Base-by-base conservation (phyloP, 2,797 vertebrate genomes). In the Diceros bicornis region DNA sequence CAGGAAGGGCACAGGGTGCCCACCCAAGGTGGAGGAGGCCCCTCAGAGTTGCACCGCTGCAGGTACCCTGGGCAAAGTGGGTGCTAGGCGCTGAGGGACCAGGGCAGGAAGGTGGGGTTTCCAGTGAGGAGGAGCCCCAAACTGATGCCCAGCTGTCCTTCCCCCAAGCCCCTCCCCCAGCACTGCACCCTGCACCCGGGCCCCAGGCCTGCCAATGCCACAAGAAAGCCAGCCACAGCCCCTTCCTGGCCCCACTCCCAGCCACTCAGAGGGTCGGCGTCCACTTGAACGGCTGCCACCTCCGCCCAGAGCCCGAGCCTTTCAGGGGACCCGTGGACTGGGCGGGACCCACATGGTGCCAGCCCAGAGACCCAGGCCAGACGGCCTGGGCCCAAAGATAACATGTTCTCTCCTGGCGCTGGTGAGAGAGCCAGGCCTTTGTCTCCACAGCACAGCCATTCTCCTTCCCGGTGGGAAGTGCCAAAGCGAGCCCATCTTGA, bases 181-280 rank as follows among this genome's bases (percentile, higher is more conserved):
- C 37, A 94, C 71, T 84, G 23, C 61, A 34, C 50, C 64, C 66
- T 3, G 29, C 1, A 12, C 14, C 4, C n/a, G 27, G 50, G n/a
- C 62, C 95, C 64, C 0, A 14, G 50, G 47, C 82, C 62, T 72
- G 34, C 83, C 90, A 97, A 34, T 0, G 4, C 50, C 81, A 64
- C 94, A 89, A 94, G 37, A 59, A 96, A 93, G 74, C 81, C 57
- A 62, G 16, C 84, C 64, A 9, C 7, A 13, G 52, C 71, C 50
- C 61, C 79, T 94, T 83, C 77, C 91, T 88, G 90, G 92, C 92
- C 90, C 96, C 9, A 81, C 92, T 97, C 97, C 96, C 89, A 11
- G 64, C 13, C 1, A 7, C 77, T 88, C 57, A 6, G 37, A 92
- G 64, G 88, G 25, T 94, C 91, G 69, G 74, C 1, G 0, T n/a